A percentile compares a stretch with the other conserved stretches of the same genome.
Evolutionary conservation across 2,797 vertebrate genomes (phyloP).

Genomic region (Sebastolobus alascanus): DNA sequence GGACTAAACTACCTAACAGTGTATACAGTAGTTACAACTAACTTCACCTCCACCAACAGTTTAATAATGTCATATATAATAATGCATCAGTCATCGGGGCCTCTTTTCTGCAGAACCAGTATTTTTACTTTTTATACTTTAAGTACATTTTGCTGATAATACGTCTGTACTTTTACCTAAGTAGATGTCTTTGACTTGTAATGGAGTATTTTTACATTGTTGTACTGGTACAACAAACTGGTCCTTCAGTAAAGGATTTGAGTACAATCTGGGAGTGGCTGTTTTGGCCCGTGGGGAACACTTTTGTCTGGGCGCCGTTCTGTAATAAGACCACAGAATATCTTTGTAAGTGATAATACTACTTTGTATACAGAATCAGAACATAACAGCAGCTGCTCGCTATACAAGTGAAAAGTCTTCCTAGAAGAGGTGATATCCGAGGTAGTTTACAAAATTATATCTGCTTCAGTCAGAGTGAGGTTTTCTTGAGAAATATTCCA

Average conservation of each 20-base stretch:
- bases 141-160: too few relatives aligned
- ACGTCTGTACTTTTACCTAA: neutral
- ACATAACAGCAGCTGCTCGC: neutral
- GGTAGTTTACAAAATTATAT: slow-evolving; percentile 24
- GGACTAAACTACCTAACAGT: neutral
- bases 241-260: neutral
- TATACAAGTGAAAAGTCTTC: neutral
- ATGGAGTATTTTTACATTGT: neutral
- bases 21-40: too few relatives aligned
- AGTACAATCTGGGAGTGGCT: neutral
- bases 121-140: too few relatives aligned
- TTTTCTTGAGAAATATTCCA: slow-evolving; percentile 44
- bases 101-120: too few relatives aligned
- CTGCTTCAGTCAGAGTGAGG: slow-evolving; percentile 15
- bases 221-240: neutral
- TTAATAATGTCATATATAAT: too few relatives aligned
- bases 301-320: neutral
- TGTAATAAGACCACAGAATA: neutral
- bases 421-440: neutral
- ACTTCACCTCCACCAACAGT: too few relatives aligned
- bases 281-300: neutral
- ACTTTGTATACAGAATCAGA: neutral
- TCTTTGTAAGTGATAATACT: slow-evolving; percentile 18
- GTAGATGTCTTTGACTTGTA: neutral
- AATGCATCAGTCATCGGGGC: too few relatives aligned